phyloP scores from a whole-genome alignment of 2,113 vertebrate genomes.

The Gavia stellata region DNA sequence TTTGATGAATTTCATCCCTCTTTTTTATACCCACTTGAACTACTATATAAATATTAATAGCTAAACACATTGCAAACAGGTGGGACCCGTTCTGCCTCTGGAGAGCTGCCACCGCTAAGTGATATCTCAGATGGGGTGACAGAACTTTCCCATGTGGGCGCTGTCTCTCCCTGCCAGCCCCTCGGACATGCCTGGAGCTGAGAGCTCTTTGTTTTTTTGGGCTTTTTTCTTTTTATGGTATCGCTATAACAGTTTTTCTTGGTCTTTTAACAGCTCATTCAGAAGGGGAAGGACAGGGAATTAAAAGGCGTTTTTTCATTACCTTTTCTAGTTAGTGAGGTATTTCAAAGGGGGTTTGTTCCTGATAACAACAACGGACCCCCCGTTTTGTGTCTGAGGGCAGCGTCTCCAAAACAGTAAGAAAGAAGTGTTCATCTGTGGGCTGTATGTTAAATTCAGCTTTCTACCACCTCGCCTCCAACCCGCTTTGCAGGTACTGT shows the following conservation, averaged over 20 bases:
- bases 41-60: conserved; percentile 85
- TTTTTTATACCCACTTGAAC: conserved; percentile 75
- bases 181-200: conserved; percentile 78
- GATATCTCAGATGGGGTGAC: conserved; percentile 81
- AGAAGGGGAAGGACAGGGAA: conserved; percentile 69
- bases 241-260: conserved; percentile 76
- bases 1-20: conserved; percentile 74
- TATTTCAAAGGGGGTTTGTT: neutral
- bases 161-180: conserved; percentile 78
- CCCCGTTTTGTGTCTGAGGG: neutral
- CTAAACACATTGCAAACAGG: conserved; percentile 84
- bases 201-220: conserved; percentile 72
- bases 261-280: conserved; percentile 84
- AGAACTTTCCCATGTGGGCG: conserved; percentile 79
- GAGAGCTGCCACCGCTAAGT: conserved; percentile 78
- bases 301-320: neutral
- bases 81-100: conserved; percentile 82
- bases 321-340: neutral
- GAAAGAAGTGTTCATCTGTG: neutral
- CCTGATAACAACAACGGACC: neutral
- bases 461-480: neutral
- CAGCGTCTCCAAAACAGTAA: neutral
- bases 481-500: neutral
- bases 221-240: conserved; percentile 70
- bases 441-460: neutral